A percentile compares a stretch with the other conserved stretches of the same genome.
Evolutionary conservation across 1,140 invertebrate species (phyloP).

Genomic region (Coptotermes formosanus): DNA sequence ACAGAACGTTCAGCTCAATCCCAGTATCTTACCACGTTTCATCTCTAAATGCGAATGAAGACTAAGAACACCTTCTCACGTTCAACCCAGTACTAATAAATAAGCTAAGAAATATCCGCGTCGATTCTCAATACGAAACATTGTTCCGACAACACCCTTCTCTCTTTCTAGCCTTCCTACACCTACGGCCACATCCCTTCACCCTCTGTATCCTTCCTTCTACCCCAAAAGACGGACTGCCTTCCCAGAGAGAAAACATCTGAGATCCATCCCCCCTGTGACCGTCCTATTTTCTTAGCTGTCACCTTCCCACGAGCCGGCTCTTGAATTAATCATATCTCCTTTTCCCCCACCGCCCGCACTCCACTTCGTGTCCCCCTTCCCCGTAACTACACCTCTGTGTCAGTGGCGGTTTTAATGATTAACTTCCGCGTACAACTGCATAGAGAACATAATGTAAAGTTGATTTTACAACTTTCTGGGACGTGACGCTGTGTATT

Average conservation of each 20-base stretch:
- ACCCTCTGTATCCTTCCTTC: background rate
- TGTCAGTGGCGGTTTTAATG: background rate
- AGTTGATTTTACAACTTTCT: too few species aligned
- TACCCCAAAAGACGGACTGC: background rate
- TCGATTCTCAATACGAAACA: background rate
- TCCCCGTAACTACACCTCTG: background rate
- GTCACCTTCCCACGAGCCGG: slow-evolving; percentile 1
- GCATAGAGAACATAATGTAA: too few species aligned
- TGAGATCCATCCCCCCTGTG: background rate
- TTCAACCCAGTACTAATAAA: background rate
- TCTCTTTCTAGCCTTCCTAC: background rate
- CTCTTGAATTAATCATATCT: slow-evolving; percentile 15
- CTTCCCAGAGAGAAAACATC: slow-evolving; percentile 9
- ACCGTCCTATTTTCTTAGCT: background rate
- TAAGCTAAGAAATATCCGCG: background rate
- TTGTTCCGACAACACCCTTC: background rate
- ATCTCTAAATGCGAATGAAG: background rate
- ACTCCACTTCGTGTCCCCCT: background rate
- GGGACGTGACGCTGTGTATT: too few species aligned
- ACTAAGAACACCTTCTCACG: background rate
- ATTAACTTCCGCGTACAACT: background rate
- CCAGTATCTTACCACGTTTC: too few species aligned
- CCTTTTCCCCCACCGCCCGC: too few species aligned
- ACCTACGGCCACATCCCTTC: background rate
- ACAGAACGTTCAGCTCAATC: too few species aligned